A percentile compares a stretch with the other conserved stretches of the same genome.
phyloP scores from a whole-genome alignment of 2,888 invertebrate genomes.

The Villa cingulata region DNA sequence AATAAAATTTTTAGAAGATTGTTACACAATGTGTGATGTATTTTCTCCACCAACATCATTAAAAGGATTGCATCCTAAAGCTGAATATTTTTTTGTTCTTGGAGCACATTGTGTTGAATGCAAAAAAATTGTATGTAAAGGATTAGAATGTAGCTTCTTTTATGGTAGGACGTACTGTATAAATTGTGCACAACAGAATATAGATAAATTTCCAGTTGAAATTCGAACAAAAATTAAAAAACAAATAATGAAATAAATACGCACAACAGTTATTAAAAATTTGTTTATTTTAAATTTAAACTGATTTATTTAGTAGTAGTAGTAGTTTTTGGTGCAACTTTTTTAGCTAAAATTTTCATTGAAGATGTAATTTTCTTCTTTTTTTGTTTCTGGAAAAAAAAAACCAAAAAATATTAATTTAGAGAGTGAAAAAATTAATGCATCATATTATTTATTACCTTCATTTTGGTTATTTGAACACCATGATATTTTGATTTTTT shows the following conservation, averaged over 20 bases:
- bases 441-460: slow-evolving; percentile 16
- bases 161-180: slow-evolving; percentile 61
- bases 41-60: slow-evolving; percentile 48
- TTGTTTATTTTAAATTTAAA: too few species aligned
- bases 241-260: slow-evolving; percentile 17
- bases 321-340: slow-evolving; percentile 27
- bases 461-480: slow-evolving; percentile 23
- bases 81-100: slow-evolving; percentile 56
- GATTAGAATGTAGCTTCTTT: slow-evolving; percentile 63
- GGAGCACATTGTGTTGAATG: slow-evolving; percentile 66
- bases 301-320: background rate
- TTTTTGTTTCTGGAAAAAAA: slow-evolving; percentile 8
- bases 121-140: slow-evolving; percentile 54
- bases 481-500: slow-evolving; percentile 29
- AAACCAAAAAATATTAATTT: background rate
- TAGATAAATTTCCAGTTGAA: slow-evolving; percentile 52
- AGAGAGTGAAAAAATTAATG: background rate
- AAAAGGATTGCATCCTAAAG: slow-evolving; percentile 38
- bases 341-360: slow-evolving; percentile 26
- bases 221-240: slow-evolving; percentile 48
- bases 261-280: too few species aligned
- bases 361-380: slow-evolving; percentile 23
- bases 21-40: slow-evolving; percentile 74
- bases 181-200: slow-evolving; percentile 47
- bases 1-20: slow-evolving; percentile 53